Percentiles rank a stretch among this genome's conserved stretches.
Evolutionary conservation across 1,140 invertebrate species (phyloP).

Genomic region (Pemphigus obesinymphae): DNA sequence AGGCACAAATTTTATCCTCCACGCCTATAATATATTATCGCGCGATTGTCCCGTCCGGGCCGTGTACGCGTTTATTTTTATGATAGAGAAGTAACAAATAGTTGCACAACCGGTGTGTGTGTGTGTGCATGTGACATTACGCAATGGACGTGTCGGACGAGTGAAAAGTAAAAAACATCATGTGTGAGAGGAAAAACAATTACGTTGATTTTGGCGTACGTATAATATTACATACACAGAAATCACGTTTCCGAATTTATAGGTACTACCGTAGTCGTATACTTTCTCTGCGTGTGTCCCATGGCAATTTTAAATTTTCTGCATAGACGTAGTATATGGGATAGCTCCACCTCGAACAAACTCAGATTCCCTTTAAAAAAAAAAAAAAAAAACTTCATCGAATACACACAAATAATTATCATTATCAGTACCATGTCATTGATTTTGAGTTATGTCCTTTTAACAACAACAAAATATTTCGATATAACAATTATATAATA

Average conservation of each 20-base stretch:
- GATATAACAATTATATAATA: too few relatives aligned
- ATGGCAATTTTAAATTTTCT: not conserved
- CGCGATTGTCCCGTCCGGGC: not conserved
- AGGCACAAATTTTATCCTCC: not conserved
- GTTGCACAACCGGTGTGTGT: slow-evolving; percentile 7
- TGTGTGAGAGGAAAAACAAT: slow-evolving; percentile 15
- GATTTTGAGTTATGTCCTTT: too few relatives aligned
- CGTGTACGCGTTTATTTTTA: not conserved
- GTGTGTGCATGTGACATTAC: not conserved
- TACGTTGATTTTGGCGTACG: not conserved
- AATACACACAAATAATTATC: too few relatives aligned
- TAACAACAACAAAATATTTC: too few relatives aligned
- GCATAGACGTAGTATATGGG: not conserved
- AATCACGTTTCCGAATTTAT: slow-evolving; percentile 13
- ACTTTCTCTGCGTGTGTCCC: not conserved
- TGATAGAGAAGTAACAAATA: not conserved
- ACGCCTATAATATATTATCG: too few relatives aligned
- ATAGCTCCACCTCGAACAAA: too few relatives aligned
- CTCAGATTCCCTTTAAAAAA: too few relatives aligned
- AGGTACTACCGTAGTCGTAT: not conserved
- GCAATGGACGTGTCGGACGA: not conserved
- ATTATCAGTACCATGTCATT: too few relatives aligned
- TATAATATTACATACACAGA: not conserved
- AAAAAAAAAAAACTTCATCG: too few relatives aligned
- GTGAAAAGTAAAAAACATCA: slow-evolving; percentile 12